These are phyloP conservation scores for Mizuhopecten yessoensis DNA, from an alignment of 1,140 invertebrate species.

Conservation along the genomic window DNA sequence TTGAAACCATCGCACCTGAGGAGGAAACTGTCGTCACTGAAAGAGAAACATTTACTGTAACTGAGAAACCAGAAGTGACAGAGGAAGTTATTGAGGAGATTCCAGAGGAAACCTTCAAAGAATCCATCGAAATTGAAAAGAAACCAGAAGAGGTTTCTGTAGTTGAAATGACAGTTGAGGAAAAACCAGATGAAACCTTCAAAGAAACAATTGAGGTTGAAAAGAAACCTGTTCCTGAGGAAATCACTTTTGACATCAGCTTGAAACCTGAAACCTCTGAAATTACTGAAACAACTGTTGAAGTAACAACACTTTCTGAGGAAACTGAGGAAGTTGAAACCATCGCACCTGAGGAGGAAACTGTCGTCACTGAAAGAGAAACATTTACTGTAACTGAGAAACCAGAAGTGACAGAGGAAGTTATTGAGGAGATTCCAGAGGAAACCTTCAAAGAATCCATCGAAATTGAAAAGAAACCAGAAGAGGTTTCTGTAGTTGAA, in stretches of 20 bases:
- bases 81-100: slow-evolving; percentile 52
- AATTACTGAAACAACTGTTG: not conserved
- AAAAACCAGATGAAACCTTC: slow-evolving; percentile 24
- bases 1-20: slow-evolving; percentile 46
- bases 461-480: not conserved
- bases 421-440: not conserved
- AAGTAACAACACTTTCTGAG: not conserved
- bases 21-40: slow-evolving; percentile 44
- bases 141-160: slow-evolving; percentile 46
- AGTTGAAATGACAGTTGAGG: slow-evolving; percentile 42
- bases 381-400: not conserved
- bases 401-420: not conserved
- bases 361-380: not conserved
- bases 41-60: slow-evolving; percentile 35
- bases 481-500: not conserved
- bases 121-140: slow-evolving; percentile 41
- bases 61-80: slow-evolving; percentile 45
- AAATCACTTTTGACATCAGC: slow-evolving; percentile 21
- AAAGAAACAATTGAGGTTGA: not conserved
- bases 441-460: not conserved
- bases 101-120: not conserved
- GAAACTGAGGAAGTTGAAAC: not conserved
- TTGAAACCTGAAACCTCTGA: slow-evolving; percentile 17
- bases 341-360: not conserved
- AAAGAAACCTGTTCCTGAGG: not conserved